Conservation (phyloP, 92 coral and sea anemone genomes). For the Metridium senile region DNA sequence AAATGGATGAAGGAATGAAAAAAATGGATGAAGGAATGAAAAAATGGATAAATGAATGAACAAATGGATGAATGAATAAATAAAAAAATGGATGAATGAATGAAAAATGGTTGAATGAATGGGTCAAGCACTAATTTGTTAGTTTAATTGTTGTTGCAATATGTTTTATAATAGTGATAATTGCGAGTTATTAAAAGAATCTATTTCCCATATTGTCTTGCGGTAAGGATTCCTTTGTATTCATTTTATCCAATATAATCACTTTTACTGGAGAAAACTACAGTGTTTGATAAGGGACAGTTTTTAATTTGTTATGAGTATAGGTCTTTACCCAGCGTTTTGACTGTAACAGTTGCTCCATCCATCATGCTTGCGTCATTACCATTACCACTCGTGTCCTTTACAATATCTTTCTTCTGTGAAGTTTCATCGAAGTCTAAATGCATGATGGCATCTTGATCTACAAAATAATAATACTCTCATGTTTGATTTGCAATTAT, state of each 20-base stretch:
- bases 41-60: neutral
- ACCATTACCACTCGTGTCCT: slow-evolving; percentile 76
- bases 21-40: neutral
- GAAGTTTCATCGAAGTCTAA: slow-evolving; percentile 66
- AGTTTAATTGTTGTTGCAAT: too few species aligned
- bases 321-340: too few species aligned
- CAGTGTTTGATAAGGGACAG: too few species aligned
- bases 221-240: neutral
- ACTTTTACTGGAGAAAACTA: too few species aligned
- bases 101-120: neutral
- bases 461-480: slow-evolving; percentile 34
- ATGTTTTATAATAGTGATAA: too few species aligned
- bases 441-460: slow-evolving; percentile 87
- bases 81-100: neutral
- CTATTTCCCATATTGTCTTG: neutral
- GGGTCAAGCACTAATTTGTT: too few species aligned
- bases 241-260: too few species aligned
- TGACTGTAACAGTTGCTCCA: slow-evolving; percentile 85
- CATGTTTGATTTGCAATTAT: neutral
- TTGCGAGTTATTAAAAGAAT: too few species aligned
- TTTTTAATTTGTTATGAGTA: too few species aligned
- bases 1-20: neutral
- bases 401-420: slow-evolving; percentile 40
- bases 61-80: neutral
- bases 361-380: slow-evolving; percentile 80